phyloP scores from a whole-genome alignment of 2,113 vertebrate species.

The Malurus alboscapulatus region DNA sequence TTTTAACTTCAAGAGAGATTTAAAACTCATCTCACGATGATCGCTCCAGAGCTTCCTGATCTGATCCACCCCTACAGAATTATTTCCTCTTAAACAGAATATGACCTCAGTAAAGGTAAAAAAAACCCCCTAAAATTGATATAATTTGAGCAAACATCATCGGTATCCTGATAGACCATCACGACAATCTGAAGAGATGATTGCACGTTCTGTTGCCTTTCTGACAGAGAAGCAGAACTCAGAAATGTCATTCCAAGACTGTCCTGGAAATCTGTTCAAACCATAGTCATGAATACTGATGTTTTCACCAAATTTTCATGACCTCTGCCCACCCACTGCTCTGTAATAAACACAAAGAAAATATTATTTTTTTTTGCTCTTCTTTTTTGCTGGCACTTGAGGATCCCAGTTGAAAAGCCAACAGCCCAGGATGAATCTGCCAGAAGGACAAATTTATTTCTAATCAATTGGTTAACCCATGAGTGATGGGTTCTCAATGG shows the following conservation, averaged over 20 bases:
- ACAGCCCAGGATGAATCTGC: background rate
- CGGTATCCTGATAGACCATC: background rate
- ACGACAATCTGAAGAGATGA: background rate
- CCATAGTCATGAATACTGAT: no score
- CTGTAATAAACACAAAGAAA: background rate
- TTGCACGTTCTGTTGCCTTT: background rate
- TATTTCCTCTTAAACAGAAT: background rate
- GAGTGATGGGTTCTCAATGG: background rate
- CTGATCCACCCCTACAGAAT: background rate
- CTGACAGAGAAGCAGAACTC: background rate
- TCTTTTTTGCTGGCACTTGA: background rate
- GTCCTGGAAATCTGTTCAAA: background rate
- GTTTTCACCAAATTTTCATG: background rate
- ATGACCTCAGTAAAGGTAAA: background rate
- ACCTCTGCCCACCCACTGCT: background rate
- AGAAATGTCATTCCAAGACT: background rate
- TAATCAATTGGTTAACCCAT: background rate
- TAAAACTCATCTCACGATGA: background rate
- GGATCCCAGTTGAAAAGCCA: background rate
- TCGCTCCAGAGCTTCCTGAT: background rate
- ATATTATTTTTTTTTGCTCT: background rate
- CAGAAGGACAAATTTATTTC: background rate
- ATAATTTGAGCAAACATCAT: background rate
- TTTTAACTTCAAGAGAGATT: background rate
- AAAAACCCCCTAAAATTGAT: background rate